Evolutionary conservation across 2,113 vertebrate genomes (phyloP).

Genomic region (Triplophysa siluroides): DNA sequence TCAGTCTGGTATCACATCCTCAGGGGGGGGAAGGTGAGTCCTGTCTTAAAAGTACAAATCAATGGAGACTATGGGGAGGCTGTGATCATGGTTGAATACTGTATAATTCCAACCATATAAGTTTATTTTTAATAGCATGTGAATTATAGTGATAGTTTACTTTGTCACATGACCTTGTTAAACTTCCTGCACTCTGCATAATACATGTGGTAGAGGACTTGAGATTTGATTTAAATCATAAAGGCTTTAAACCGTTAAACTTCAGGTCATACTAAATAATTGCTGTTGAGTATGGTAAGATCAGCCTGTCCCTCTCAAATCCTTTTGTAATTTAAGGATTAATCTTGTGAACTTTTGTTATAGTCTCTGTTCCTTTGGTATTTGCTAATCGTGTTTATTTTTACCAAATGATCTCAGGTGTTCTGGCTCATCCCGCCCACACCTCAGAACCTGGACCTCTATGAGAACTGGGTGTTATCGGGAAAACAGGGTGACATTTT

Average conservation of each 20-base stretch:
- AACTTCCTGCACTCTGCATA: no score
- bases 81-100: no score
- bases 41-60: neutral
- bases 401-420: conserved; percentile 73
- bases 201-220: no score
- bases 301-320: neutral
- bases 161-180: no score
- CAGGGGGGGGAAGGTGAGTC: conserved; percentile 90
- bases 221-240: no score
- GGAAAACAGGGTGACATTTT: conserved; percentile 99
- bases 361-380: neutral
- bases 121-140: neutral
- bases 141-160: no score
- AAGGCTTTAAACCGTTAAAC: neutral
- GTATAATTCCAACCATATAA: neutral
- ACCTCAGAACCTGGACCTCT: conserved; percentile 94
- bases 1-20: conserved; percentile 99
- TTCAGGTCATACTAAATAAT: neutral
- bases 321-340: neutral
- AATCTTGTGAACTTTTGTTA: neutral
- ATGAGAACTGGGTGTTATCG: conserved; percentile 98
- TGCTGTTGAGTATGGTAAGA: neutral
- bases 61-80: neutral
- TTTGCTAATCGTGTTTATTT: neutral
- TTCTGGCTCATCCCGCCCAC: conserved; percentile 98